Evolutionary conservation across 2,888 invertebrate genomes (phyloP), one percentile per base, ranked within the genome.

Genomic region (Tipula lateralis): DNA sequence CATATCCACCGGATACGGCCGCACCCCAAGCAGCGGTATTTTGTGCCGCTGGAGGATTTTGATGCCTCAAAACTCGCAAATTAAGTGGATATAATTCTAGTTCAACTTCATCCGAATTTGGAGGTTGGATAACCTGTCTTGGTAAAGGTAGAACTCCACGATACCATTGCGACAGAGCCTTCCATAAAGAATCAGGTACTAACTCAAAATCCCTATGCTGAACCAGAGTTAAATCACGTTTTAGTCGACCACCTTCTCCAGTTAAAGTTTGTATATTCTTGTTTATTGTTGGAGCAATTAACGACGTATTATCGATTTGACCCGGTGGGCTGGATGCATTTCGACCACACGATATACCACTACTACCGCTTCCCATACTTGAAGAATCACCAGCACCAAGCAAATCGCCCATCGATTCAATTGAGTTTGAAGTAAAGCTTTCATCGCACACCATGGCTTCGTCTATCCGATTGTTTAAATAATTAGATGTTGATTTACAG

Each of bases 141-240:
- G 96, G 96, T 86, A 97, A 91, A 4, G 96, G 94, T 85, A 94
- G 90, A 2, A 94, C 94, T 9, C 94, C 93, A 29, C 95, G 95
- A 91, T 96, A 96, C 97, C 97, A 97, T 86, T 94, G 92, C 86
- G 94, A 94, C 13, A 97, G 90, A 0, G 96, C 96, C 86, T 95
- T 93, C 97, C 97, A 97, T 86, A 97, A 91, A 82, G 95, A 94
- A 88, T 96, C 96, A 0, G 97, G 96, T 84, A 97, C 92, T 83
- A 97, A 91, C 91, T 96, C 95, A 91, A 96, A 97, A 91, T 97
- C 97, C 85, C 94, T 92, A 86, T 94, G 94, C 88, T 95, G 94
- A n/a, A 93, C 92, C 85, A 96, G 91, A 50, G 95, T 93, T 30
- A 93, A 92, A 89, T 95, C 95, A 50, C 93, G 92, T 86, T 95